phyloP scores from a whole-genome alignment of 2,888 invertebrate species.

The Plagodis pulveraria region DNA sequence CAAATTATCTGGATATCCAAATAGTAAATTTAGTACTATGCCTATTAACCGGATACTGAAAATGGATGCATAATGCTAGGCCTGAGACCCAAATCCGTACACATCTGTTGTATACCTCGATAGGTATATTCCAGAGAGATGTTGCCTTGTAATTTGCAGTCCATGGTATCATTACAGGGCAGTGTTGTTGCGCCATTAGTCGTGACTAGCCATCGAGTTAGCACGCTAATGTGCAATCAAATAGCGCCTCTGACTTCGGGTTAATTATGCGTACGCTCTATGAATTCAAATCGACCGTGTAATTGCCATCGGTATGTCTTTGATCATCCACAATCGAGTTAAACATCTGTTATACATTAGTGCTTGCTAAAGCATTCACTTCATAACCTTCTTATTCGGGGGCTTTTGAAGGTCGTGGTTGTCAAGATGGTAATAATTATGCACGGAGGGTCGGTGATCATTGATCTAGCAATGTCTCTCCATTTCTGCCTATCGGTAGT shows the following conservation, averaged over 20 bases:
- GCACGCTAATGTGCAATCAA: constrained; percentile 77
- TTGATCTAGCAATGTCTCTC: too few species aligned
- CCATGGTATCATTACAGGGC: constrained; percentile 46
- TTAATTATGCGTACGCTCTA: constrained; percentile 76
- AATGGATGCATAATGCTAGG: too few species aligned
- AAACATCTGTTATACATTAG: constrained; percentile 9
- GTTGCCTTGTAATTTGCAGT: constrained; percentile 37
- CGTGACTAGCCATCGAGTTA: constrained; percentile 79
- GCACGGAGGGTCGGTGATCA: too few species aligned
- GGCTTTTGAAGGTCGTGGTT: too few species aligned
- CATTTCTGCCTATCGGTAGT: too few species aligned
- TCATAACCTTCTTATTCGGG: too few species aligned
- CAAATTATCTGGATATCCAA: too few species aligned
- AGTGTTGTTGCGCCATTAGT: constrained; percentile 66
- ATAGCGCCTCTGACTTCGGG: constrained; percentile 66
- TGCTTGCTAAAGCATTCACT: too few species aligned
- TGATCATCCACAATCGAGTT: constrained; percentile 1
- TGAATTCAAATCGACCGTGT: constrained; percentile 71
- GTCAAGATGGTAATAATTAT: too few species aligned
- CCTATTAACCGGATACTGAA: too few species aligned
- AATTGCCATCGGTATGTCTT: constrained; percentile 49
- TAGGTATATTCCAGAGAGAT: constrained; percentile 26
- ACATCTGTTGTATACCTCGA: background rate
- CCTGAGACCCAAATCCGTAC: too few species aligned
- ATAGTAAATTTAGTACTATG: too few species aligned